Evolutionary conservation across 2,797 vertebrate genomes (phyloP).

Genomic region (Rousettus madagascariensis): DNA sequence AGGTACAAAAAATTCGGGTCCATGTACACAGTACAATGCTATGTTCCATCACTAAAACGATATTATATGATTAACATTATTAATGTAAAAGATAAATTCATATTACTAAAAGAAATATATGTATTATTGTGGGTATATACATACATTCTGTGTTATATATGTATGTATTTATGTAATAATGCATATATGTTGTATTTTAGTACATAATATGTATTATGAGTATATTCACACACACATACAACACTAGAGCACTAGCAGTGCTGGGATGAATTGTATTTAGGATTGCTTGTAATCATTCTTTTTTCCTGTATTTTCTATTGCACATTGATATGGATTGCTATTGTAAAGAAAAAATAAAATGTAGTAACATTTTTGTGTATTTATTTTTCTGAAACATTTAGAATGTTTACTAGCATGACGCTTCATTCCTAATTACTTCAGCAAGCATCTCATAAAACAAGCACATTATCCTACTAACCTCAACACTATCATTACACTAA

Average conservation of each 20-base stretch:
- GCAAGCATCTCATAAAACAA: not conserved
- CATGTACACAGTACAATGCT: not conserved
- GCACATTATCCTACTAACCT: not conserved
- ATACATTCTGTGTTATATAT: not conserved
- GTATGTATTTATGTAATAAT: too few species aligned
- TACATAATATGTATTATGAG: not conserved
- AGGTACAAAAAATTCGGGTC: not conserved
- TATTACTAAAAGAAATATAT: constrained; percentile 5
- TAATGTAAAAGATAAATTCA: not conserved
- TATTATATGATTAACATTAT: not conserved
- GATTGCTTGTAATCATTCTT: not conserved
- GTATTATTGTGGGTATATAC: not conserved
- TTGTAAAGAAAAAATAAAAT: not conserved
- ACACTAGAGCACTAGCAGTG: not conserved
- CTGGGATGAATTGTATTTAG: not conserved
- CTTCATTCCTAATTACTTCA: not conserved
- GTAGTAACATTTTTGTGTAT: not conserved
- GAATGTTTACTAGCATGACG: not conserved
- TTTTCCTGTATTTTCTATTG: not conserved
- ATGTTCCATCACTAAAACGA: not conserved
- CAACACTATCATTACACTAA: not conserved
- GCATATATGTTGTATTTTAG: not conserved
- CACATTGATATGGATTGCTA: not conserved
- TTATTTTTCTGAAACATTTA: not conserved
- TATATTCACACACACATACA: not conserved